phyloP scores from a whole-genome alignment of 2,113 vertebrate species.

The Petroica traversi region DNA sequence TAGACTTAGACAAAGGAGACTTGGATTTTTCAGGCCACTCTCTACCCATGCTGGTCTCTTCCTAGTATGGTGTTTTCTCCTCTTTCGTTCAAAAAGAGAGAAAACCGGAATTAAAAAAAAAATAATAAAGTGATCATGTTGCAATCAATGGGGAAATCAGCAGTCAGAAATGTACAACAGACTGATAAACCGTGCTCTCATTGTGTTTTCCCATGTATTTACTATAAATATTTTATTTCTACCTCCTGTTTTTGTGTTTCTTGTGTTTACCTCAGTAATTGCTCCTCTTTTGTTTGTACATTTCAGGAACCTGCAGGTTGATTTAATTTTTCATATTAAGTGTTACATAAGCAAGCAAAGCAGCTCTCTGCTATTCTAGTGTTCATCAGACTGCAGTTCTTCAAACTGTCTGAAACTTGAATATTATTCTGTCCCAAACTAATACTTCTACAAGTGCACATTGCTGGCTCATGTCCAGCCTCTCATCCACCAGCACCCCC shows the following conservation, averaged over 20 bases:
- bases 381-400: background rate
- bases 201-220: background rate
- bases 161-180: background rate
- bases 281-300: background rate
- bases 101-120: background rate
- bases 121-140: background rate
- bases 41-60: background rate
- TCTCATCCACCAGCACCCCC: background rate
- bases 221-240: background rate
- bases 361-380: background rate
- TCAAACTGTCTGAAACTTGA: background rate
- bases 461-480: background rate
- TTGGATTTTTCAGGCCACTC: background rate
- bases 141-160: background rate
- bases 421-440: background rate
- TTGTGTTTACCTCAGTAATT: background rate
- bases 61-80: background rate
- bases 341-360: background rate
- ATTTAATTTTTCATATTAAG: background rate
- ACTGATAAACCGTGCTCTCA: background rate
- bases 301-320: background rate
- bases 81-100: background rate
- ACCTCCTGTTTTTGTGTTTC: background rate
- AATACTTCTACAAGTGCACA: background rate
- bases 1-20: background rate